Evolutionary conservation across 2,888 invertebrate genomes (phyloP).

Genomic region (Candidula unifasciata): DNA sequence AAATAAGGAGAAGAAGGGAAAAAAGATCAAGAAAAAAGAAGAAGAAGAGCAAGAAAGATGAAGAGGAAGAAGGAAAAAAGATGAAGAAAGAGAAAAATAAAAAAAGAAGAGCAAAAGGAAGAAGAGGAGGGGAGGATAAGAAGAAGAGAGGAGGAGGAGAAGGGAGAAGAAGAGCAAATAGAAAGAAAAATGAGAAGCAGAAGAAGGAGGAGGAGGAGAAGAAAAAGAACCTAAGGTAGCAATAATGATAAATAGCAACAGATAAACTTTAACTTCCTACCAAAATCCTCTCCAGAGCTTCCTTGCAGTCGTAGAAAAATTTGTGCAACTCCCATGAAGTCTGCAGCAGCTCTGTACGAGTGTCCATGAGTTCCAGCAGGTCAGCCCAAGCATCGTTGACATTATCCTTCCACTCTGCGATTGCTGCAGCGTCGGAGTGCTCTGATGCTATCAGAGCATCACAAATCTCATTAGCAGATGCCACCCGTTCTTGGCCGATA

Average conservation of each 20-base stretch:
- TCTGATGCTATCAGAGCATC: slow-evolving; percentile 96
- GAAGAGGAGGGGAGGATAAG: too few relatives aligned
- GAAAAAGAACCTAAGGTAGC: background rate
- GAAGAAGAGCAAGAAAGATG: too few relatives aligned
- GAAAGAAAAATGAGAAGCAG: background rate
- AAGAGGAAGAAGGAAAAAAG: too few relatives aligned
- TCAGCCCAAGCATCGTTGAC: slow-evolving; percentile 99
- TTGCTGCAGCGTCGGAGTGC: slow-evolving; percentile 97
- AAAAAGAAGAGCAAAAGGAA: too few relatives aligned
- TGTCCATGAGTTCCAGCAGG: slow-evolving; percentile 97
- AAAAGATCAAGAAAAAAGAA: too few relatives aligned
- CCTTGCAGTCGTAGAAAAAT: slow-evolving; percentile 99
- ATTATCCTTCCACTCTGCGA: slow-evolving; percentile 99
- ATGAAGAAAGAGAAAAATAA: too few relatives aligned
- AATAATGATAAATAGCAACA: background rate
- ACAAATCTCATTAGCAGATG: slow-evolving; percentile 95
- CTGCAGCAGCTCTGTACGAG: slow-evolving; percentile 82
- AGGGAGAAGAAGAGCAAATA: background rate
- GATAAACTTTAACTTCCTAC: slow-evolving; percentile 70
- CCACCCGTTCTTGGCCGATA: slow-evolving; percentile 94
- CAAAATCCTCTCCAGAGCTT: slow-evolving; percentile 92
- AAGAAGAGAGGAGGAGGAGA: too few relatives aligned
- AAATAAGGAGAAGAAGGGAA: too few relatives aligned
- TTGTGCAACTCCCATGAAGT: slow-evolving; percentile 98
- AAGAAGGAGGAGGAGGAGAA: background rate